These are phyloP conservation scores for Notamacropus eugenii DNA, from an alignment of 2,797 vertebrate genomes.

Conservation along the genomic window DNA sequence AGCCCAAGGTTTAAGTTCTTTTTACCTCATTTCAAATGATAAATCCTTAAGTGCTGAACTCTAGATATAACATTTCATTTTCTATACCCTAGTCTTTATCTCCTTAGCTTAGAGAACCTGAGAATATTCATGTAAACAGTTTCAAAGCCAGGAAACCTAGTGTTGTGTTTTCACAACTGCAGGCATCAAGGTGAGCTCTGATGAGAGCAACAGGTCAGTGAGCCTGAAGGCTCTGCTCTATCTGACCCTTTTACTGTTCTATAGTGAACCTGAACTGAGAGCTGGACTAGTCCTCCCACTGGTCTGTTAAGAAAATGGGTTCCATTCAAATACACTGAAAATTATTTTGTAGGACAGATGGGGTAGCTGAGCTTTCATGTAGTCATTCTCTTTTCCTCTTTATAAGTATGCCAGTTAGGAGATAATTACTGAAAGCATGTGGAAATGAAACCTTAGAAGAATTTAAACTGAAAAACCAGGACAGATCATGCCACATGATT, in stretches of 20 bases:
- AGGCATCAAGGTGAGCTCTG: background rate
- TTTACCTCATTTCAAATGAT: background rate
- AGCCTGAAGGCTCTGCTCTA: conserved; percentile 14
- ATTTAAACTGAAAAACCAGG: background rate
- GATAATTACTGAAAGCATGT: background rate
- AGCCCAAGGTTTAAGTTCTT: background rate
- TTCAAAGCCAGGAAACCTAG: background rate
- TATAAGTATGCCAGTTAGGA: background rate
- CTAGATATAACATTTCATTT: background rate
- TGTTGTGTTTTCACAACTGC: conserved; percentile 18
- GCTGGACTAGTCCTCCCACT: background rate
- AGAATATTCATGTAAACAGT: conserved; percentile 33
- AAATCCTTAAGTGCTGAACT: background rate
- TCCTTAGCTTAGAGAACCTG: background rate
- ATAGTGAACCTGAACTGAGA: background rate
- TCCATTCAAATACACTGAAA: background rate
- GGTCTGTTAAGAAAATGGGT: background rate
- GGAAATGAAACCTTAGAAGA: background rate
- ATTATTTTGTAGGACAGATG: background rate
- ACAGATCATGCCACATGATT: background rate
- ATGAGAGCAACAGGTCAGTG: background rate
- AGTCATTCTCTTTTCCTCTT: background rate
- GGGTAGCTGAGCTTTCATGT: background rate
- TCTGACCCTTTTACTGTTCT: background rate
- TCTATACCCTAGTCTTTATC: background rate